phyloP scores from a whole-genome alignment of 1,140 invertebrate genomes.

The Meloidogyne hapla region DNA sequence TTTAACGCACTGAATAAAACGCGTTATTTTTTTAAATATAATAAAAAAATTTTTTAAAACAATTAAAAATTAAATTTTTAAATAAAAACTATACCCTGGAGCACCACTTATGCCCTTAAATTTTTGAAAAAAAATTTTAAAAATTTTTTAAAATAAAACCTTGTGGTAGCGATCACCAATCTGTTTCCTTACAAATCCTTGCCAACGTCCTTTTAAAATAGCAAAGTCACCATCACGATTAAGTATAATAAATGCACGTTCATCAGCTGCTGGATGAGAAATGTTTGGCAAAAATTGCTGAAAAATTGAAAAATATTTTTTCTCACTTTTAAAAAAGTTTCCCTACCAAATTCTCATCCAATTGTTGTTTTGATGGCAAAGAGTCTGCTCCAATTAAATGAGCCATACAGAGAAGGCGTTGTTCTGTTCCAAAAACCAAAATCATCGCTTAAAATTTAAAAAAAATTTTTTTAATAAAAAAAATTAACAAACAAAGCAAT shows the following conservation, averaged over 20 bases:
- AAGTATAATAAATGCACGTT: slow-evolving; percentile 45
- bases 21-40: too few species aligned
- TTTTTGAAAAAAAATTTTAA: neutral
- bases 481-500: slow-evolving; percentile 48
- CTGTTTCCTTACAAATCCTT: slow-evolving; percentile 41
- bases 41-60: too few species aligned
- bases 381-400: slow-evolving; percentile 56
- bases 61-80: too few species aligned
- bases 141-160: neutral
- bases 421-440: slow-evolving; percentile 51
- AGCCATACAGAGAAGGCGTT: slow-evolving; percentile 50
- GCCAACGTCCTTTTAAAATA: slow-evolving; percentile 51
- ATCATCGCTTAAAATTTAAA: slow-evolving; percentile 41
- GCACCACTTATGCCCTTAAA: slow-evolving; percentile 32
- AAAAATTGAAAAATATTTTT: slow-evolving; percentile 15
- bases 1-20: too few species aligned
- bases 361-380: slow-evolving; percentile 55
- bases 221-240: slow-evolving; percentile 54
- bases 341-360: slow-evolving; percentile 50
- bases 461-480: neutral
- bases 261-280: slow-evolving; percentile 41
- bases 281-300: slow-evolving; percentile 53
- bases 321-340: neutral
- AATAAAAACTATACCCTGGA: too few species aligned
- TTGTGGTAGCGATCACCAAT: slow-evolving; percentile 42